These are phyloP conservation scores for Heterodera carotae DNA, from an alignment of 1,140 invertebrate species.

Conservation along the genomic window DNA sequence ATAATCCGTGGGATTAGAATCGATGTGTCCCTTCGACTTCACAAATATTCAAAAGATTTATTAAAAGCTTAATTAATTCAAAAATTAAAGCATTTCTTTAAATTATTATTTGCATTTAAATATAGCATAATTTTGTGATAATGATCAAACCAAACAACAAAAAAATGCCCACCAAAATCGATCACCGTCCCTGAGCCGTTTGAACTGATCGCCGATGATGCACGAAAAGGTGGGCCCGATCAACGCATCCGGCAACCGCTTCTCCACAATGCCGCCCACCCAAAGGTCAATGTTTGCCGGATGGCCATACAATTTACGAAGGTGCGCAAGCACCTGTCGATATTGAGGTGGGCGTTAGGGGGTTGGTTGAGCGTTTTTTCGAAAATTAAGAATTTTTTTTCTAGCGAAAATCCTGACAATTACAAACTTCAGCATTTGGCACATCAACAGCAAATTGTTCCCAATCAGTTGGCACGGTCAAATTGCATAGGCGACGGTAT, in stretches of 20 bases:
- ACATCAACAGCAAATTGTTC: constrained; percentile 84
- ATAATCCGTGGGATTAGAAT: too few species aligned
- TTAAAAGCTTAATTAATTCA: too few species aligned
- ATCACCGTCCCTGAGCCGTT: constrained; percentile 83
- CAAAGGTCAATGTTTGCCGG: constrained; percentile 91
- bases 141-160: too few species aligned
- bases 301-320: constrained; percentile 71
- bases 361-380: too few species aligned
- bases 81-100: too few species aligned
- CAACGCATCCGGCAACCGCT: constrained; percentile 77
- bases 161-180: constrained; percentile 69
- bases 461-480: constrained; percentile 79
- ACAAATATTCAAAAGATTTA: too few species aligned
- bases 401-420: neutral
- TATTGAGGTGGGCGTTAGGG: too few species aligned
- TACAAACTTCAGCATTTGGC: constrained; percentile 69
- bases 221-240: constrained; percentile 90
- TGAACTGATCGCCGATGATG: constrained; percentile 87
- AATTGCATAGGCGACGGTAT: constrained; percentile 78
- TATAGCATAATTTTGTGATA: too few species aligned
- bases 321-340: constrained; percentile 9
- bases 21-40: too few species aligned
- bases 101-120: too few species aligned
- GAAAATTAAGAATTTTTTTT: too few species aligned
- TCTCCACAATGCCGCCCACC: constrained; percentile 91